A percentile compares a stretch with the other conserved stretches of the same genome.
Conservation (phyloP, 2,888 invertebrate genomes). For the Linyphia triangularis region DNA sequence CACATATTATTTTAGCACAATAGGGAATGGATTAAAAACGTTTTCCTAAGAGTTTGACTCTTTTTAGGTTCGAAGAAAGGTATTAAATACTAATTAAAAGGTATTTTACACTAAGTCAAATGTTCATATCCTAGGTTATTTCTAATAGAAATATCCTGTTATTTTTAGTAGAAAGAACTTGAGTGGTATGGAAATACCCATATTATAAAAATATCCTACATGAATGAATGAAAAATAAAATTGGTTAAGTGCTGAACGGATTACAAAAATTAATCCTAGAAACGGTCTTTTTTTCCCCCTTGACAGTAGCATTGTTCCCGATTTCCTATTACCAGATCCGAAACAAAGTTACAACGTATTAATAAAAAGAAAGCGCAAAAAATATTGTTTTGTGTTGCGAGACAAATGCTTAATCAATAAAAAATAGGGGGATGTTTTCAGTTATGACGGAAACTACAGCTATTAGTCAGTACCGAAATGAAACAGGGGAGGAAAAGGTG, state of each 20-base stretch:
- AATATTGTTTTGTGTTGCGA: conserved; percentile 51
- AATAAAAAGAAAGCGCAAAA: conserved; percentile 48
- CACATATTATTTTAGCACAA: too few species aligned
- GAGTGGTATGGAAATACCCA: too few species aligned
- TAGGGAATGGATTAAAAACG: too few species aligned
- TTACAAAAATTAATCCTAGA: conserved; percentile 43
- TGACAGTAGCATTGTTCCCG: conserved; percentile 15
- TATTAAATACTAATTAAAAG: too few species aligned
- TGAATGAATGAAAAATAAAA: too few species aligned
- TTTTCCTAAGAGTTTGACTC: too few species aligned
- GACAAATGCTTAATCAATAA: conserved; percentile 72
- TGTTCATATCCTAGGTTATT: too few species aligned
- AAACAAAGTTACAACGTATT: conserved; percentile 46
- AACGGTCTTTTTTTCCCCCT: conserved; percentile 9
- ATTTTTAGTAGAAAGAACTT: too few species aligned
- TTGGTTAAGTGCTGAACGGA: conserved; percentile 16
- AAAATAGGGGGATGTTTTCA: conserved; percentile 57
- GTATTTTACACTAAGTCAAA: too few species aligned
- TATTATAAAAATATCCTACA: too few species aligned
- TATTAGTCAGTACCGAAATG: conserved; percentile 65
- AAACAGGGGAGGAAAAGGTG: conserved; percentile 55
- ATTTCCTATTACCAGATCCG: conserved; percentile 34
- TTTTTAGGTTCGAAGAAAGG: too few species aligned
- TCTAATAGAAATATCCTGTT: too few species aligned
- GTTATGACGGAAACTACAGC: conserved; percentile 67